A percentile compares a stretch with the other conserved stretches of the same genome.
Evolutionary conservation across 2,797 vertebrate species (phyloP).

Genomic region (Gadopsis bispinosus): DNA sequence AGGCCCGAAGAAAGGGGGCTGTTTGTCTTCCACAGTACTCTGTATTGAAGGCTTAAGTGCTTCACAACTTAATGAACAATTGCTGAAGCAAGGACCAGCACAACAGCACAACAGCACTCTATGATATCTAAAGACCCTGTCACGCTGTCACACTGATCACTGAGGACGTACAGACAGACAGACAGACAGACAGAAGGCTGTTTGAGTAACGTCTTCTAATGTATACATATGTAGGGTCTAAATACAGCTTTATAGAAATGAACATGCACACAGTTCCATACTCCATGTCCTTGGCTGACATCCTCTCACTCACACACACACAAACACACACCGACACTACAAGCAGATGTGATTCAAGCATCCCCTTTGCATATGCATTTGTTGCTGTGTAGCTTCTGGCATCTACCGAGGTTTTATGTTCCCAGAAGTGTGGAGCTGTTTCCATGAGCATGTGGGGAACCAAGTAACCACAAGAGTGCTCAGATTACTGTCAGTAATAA

Average conservation of each 20-base stretch:
- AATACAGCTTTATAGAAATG: slow-evolving; percentile 8
- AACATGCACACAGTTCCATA: background rate
- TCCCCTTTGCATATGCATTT: slow-evolving; percentile 42
- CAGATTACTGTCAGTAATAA: slow-evolving; percentile 59
- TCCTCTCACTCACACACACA: background rate
- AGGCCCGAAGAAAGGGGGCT: slow-evolving; percentile 25
- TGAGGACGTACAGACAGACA: background rate
- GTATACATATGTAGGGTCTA: background rate
- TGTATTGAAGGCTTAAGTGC: background rate
- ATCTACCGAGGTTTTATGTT: slow-evolving; percentile 32
- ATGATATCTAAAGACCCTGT: background rate
- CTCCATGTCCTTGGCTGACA: background rate
- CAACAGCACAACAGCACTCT: background rate
- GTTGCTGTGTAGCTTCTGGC: slow-evolving; percentile 42
- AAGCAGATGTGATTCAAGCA: slow-evolving; percentile 33
- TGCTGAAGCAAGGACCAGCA: background rate
- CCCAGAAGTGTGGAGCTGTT: slow-evolving; percentile 58
- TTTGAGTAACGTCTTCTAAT: background rate
- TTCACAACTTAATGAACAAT: slow-evolving; percentile 2
- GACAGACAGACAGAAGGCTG: background rate
- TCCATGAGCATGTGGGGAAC: slow-evolving; percentile 58
- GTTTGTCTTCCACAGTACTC: slow-evolving; percentile 3
- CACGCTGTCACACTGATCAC: background rate
- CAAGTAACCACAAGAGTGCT: slow-evolving; percentile 42
- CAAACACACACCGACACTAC: slow-evolving; percentile 1